Percentiles rank a stretch among this genome's conserved stretches.
Evolutionary conservation across 2,888 invertebrate genomes (phyloP).

Genomic region (Conistra vaccinii): DNA sequence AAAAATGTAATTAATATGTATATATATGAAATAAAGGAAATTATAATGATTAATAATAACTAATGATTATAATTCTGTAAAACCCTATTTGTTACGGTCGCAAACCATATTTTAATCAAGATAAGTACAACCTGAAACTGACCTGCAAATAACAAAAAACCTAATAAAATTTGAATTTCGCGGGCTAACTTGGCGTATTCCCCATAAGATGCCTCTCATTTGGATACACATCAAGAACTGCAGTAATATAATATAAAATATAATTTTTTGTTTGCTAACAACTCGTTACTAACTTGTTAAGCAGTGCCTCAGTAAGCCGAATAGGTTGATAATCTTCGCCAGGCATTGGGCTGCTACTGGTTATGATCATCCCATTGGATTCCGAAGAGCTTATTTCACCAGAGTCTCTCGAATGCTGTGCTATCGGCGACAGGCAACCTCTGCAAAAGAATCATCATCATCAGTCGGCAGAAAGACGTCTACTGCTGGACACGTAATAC

Average conservation of each 20-base stretch:
- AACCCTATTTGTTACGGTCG: no score
- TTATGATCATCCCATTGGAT: constrained; percentile 46
- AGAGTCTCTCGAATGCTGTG: constrained; percentile 67
- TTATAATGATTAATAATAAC: no score
- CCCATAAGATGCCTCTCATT: not conserved
- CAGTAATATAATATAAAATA: not conserved
- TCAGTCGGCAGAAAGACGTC: no score
- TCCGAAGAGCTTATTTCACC: constrained; percentile 67
- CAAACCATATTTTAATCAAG: no score
- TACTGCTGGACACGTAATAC: constrained; percentile 2
- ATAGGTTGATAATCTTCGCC: constrained; percentile 59
- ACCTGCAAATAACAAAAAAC: no score
- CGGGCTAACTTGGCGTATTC: no score
- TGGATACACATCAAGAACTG: not conserved
- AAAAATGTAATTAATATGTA: no score
- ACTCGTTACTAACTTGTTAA: constrained; percentile 76
- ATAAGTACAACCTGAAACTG: no score
- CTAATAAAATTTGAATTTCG: no score
- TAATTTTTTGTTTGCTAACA: not conserved
- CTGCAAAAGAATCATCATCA: constrained; percentile 62
- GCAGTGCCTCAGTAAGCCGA: constrained; percentile 77
- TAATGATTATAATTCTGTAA: no score
- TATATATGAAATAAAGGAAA: no score
- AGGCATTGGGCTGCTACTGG: constrained; percentile 24
- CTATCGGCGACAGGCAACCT: constrained; percentile 69